Evolutionary conservation across 2,888 invertebrate genomes (phyloP), one percentile per base, ranked within the genome.

Genomic region (Plemyria rubiginata): DNA sequence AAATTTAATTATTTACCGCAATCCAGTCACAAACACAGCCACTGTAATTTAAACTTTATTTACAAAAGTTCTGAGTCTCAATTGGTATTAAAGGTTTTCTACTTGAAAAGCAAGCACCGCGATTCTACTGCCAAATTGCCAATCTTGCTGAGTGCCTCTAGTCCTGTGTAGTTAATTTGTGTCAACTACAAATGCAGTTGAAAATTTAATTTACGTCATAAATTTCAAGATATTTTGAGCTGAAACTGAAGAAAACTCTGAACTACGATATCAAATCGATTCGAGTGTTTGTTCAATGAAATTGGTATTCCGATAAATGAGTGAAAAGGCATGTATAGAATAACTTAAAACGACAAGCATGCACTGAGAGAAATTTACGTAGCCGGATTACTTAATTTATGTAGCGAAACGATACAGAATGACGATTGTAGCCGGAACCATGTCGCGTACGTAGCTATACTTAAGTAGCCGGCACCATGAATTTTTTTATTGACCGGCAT

Each of bases 81-180:
- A 54, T 54, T 46, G 40, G 41, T 36, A 28, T 41, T 29, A 13
- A 54, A 54, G 40, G 29, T 54, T 75, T 78, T 78, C 70, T 71
- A 70, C 75, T 66, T 67, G 64, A 43, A 72, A 22, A 70, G 76
- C 73, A 22, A 78, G 80, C 73, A 75, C 73, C 72, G 73, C 68
- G 67, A 70, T 68, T 64, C 51, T 61, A 28, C 73, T 84, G 87
- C 88, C 88, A 88, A 90, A 90, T 88, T 85, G 87, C 78, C 89
- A 90, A 90, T 90, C 80, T 79, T 60, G 71, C 72, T 79, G 81
- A 90, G 89, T 88, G 76, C 74, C 81, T 77, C 72, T 68, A 51
- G 51, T 38, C 71, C 72, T 75, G 71, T 64, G 49, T 59, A 45
- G 65, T 65, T 71, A 73, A 70, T 71, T 71, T 67, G 67, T 65